A percentile compares a stretch with the other conserved stretches of the same genome.
phyloP scores from a whole-genome alignment of 2,797 vertebrate species.

The Gadopsis bispinosus region DNA sequence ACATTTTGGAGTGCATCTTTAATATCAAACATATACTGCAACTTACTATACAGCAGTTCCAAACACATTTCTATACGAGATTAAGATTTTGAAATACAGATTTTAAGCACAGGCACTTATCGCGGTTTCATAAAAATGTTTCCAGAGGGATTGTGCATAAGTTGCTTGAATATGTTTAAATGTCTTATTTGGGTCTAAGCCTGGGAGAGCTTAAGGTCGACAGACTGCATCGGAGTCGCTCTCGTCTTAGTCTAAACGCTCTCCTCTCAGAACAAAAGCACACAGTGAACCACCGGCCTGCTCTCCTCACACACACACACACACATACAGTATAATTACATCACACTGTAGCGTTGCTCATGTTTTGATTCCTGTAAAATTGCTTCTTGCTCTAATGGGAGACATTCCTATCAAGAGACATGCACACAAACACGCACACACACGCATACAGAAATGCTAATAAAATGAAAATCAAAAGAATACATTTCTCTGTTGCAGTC shows the following conservation, averaged over 20 bases:
- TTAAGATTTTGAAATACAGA: not conserved
- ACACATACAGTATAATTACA: constrained; percentile 47
- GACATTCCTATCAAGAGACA: constrained; percentile 17
- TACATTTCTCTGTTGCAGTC: constrained; percentile 57
- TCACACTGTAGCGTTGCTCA: constrained; percentile 33
- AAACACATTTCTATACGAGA: not conserved
- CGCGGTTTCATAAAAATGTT: not conserved
- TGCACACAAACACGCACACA: not conserved
- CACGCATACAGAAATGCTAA: constrained; percentile 36
- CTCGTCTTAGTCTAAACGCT: constrained; percentile 19
- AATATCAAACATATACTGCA: not conserved
- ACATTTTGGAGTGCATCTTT: not conserved
- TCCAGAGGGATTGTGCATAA: not conserved
- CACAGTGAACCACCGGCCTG: constrained; percentile 20
- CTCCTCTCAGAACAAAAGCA: constrained; percentile 42
- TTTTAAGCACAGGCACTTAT: not conserved
- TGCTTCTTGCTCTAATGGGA: constrained; percentile 46
- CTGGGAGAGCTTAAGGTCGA: constrained; percentile 17
- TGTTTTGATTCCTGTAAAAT: constrained; percentile 53
- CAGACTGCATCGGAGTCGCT: constrained; percentile 1
- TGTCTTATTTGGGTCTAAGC: constrained; percentile 5
- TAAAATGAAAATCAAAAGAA: constrained; percentile 64
- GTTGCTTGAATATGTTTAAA: constrained; percentile 23
- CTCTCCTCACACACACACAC: constrained; percentile 24
- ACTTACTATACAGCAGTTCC: not conserved